Evolutionary conservation across 2,888 invertebrate species (phyloP).

Genomic region (Agelastica alni): DNA sequence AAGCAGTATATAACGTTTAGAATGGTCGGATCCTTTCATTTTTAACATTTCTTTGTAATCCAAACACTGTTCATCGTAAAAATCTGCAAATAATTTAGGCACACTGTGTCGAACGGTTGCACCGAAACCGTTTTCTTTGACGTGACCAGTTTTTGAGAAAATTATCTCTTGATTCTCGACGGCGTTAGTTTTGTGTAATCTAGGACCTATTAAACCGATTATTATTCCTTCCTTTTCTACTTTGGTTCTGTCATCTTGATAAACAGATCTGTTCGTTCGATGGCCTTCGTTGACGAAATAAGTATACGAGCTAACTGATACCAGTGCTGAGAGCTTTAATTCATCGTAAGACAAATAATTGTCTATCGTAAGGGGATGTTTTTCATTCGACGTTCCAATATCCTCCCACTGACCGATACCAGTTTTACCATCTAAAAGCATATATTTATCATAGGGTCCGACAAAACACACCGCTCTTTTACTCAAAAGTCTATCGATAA

Average conservation of each 20-base stretch:
- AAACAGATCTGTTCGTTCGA: slow-evolving; percentile 59
- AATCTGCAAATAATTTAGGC: slow-evolving; percentile 43
- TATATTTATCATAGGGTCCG: slow-evolving; percentile 40
- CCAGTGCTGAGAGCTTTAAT: slow-evolving; percentile 62
- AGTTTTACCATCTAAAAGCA: slow-evolving; percentile 50
- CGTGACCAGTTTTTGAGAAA: slow-evolving; percentile 55
- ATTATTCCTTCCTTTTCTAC: slow-evolving; percentile 57
- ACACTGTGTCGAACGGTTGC: slow-evolving; percentile 30
- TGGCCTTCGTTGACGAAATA: slow-evolving; percentile 64
- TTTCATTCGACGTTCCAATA: slow-evolving; percentile 59
- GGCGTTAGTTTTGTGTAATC: slow-evolving; percentile 59
- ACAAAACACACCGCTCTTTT: slow-evolving; percentile 61
- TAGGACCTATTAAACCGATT: slow-evolving; percentile 60
- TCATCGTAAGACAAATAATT: slow-evolving; percentile 64
- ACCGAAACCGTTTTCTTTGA: slow-evolving; percentile 58
- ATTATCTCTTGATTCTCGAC: slow-evolving; percentile 69
- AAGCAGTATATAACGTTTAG: slow-evolving; percentile 30
- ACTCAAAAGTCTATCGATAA: slow-evolving; percentile 60
- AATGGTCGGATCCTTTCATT: slow-evolving; percentile 1
- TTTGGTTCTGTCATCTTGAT: slow-evolving; percentile 54
- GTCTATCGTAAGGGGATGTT: slow-evolving; percentile 56
- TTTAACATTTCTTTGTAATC: slow-evolving; percentile 29
- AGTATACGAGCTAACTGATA: slow-evolving; percentile 62
- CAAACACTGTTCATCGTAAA: slow-evolving; percentile 37
- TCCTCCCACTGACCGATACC: slow-evolving; percentile 60